A percentile compares a stretch with the other conserved stretches of the same genome.
These are phyloP conservation scores for Epinotia demarniana DNA, from an alignment of 2,888 invertebrate genomes.

Conservation along the genomic window DNA sequence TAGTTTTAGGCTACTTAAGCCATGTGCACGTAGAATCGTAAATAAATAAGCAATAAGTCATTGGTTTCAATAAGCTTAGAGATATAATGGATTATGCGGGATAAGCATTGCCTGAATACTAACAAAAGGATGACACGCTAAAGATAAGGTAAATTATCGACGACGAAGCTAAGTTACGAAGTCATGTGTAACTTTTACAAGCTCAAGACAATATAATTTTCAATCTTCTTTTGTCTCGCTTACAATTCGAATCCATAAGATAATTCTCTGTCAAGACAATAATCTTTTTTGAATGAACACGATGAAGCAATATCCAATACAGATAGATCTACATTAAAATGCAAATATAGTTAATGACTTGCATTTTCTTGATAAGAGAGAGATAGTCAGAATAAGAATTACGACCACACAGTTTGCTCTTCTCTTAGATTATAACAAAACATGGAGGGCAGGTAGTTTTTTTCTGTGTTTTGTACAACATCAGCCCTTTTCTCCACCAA, in stretches of 20 bases:
- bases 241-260: not conserved
- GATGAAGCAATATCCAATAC: conserved; percentile 31
- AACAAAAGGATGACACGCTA: not conserved
- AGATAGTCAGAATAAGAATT: not conserved
- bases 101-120: not conserved
- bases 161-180: too few relatives aligned
- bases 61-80: not conserved
- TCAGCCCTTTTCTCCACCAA: too few relatives aligned
- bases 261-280: conserved; percentile 1
- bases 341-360: conserved; percentile 36
- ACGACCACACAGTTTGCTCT: too few relatives aligned
- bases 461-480: too few relatives aligned
- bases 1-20: too few relatives aligned
- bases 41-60: too few relatives aligned
- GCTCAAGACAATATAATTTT: not conserved
- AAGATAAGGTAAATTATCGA: too few relatives aligned
- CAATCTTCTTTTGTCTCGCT: not conserved
- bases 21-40: too few relatives aligned
- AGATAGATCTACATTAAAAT: conserved; percentile 26
- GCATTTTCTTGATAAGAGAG: conserved; percentile 1
- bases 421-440: too few relatives aligned
- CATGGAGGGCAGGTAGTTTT: too few relatives aligned
- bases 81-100: not conserved
- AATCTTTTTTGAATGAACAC: conserved; percentile 27
- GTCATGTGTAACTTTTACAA: not conserved